Evolutionary conservation across 2,113 vertebrate genomes (phyloP), one percentile per base, ranked within the genome.

Genomic region (Monopterus albus): DNA sequence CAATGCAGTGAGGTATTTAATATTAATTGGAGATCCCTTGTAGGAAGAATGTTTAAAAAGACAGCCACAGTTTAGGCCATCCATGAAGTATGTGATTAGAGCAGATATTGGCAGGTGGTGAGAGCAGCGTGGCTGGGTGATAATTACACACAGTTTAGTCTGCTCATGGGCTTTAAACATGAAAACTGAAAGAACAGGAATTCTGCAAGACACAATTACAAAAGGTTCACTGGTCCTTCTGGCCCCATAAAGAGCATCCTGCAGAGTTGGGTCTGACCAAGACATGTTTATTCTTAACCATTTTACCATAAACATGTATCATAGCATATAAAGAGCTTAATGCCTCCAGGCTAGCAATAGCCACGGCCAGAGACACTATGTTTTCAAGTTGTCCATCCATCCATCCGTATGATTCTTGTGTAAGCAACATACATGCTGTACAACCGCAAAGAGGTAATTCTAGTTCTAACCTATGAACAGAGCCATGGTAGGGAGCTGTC

Each of bases 21-120:
- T 38, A 76, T 67, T 45, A 72, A 70, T 76, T 68, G 1, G 4
- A 71, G 52, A 75, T 3, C 26, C 31, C 21, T 75, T 50, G 57
- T 36, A 75, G 60, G 31, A 53, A 25, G 7, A 65, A 25, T 31
- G 40, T 42, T 66, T 29, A 7, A 52, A 39, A 58, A 49, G 38
- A 50, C 56, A 49, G 31, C 56, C 21, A 31, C 18, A 18, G 18
- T 62, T 52, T 3, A 51, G 42, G n/a, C 5, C 13, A 61, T 65
- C 26, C 0, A 17, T 52, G 61, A 65, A 6, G 53, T 26, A 28
- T 28, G 39, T 42, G 52, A 25, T 20, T 46, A 17, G 0, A 51
- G 52, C 43, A 66, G 46, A 29, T 50, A 23, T 3, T 38, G 53
- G 59, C 45, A 53, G 18, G 43, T 50, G 47, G 40, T 14, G 46